Evolutionary conservation across 2,888 invertebrate species (phyloP).

Genomic region (Drosophila mettleri): DNA sequence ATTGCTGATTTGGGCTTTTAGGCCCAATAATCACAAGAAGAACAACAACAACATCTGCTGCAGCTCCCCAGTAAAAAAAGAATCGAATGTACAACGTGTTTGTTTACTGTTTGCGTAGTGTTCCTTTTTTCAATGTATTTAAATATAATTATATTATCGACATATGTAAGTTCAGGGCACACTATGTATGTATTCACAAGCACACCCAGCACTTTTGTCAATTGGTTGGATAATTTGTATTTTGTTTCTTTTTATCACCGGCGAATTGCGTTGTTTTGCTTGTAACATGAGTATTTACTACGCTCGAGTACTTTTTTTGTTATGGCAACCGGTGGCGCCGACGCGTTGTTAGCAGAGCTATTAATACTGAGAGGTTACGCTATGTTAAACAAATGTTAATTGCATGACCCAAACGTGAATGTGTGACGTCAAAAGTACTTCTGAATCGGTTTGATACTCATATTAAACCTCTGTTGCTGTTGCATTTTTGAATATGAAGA

Average conservation of each 20-base stretch:
- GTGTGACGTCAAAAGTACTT: constrained; percentile 9
- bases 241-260: constrained; percentile 23
- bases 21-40: constrained; percentile 9
- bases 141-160: constrained; percentile 58
- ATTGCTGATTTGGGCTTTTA: constrained; percentile 92
- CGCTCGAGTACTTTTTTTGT: constrained; percentile 37
- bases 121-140: constrained; percentile 70
- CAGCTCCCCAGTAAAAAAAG: constrained; percentile 23
- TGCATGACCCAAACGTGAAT: neutral
- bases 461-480: no score
- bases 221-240: constrained; percentile 8
- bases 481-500: neutral
- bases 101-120: constrained; percentile 68
- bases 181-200: constrained; percentile 47
- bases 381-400: constrained; percentile 34
- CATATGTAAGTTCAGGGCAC: constrained; percentile 48
- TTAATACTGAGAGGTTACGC: constrained; percentile 11
- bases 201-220: constrained; percentile 15
- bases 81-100: constrained; percentile 64
- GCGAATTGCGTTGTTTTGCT: constrained; percentile 18
- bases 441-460: neutral
- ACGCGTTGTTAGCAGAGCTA: constrained; percentile 27
- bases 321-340: constrained; percentile 61
- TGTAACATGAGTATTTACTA: constrained; percentile 3
- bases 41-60: constrained; percentile 24